Evolutionary conservation across 1,140 invertebrate genomes (phyloP).

Genomic region (Zaprionus ghesquierei): DNA sequence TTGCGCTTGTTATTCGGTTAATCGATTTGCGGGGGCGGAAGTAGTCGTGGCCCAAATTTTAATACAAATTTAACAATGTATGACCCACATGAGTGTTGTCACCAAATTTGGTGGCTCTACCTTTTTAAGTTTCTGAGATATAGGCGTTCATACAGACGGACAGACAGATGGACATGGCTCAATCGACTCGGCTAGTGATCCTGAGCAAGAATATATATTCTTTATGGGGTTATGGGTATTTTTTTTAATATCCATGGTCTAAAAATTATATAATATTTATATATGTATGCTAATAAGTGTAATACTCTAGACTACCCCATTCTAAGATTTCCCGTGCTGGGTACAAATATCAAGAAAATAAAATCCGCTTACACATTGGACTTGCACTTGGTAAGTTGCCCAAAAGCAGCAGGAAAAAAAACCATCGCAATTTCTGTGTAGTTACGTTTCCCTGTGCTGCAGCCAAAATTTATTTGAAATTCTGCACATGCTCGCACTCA

Average conservation of each 20-base stretch:
- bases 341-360: conserved; percentile 23
- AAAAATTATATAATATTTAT: conserved; percentile 1
- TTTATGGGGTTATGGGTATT: too few relatives aligned
- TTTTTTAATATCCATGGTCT: not conserved
- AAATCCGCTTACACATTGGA: conserved; percentile 70
- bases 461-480: conserved; percentile 65
- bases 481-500: conserved; percentile 76
- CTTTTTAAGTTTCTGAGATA: too few relatives aligned
- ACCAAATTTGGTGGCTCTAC: too few relatives aligned
- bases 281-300: not conserved
- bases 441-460: conserved; percentile 23
- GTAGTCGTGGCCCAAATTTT: too few relatives aligned
- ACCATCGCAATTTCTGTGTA: conserved; percentile 24
- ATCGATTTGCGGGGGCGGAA: too few relatives aligned
- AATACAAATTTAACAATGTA: too few relatives aligned
- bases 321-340: not conserved
- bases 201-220: too few relatives aligned
- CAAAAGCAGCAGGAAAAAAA: conserved; percentile 15
- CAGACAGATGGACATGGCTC: too few relatives aligned
- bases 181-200: too few relatives aligned
- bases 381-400: conserved; percentile 46
- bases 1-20: too few relatives aligned
- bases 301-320: not conserved
- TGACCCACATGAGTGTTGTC: too few relatives aligned
- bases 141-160: too few relatives aligned